Conservation (phyloP, 2,888 invertebrate species). For the Agelastica alni region DNA sequence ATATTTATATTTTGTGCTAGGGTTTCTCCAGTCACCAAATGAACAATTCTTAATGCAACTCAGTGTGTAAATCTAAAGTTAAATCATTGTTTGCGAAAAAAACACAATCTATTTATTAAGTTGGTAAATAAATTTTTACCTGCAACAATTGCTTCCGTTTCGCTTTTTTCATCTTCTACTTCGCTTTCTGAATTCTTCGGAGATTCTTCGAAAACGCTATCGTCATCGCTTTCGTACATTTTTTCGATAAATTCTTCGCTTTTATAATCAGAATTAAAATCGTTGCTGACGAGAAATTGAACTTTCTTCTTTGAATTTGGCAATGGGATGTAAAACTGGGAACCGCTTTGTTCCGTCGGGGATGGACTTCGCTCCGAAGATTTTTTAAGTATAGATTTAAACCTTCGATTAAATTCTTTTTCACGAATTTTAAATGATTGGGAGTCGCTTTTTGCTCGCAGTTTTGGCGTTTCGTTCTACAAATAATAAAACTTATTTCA, state of each 20-base stretch:
- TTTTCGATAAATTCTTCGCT: conserved; percentile 8
- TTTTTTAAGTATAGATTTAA: conserved; percentile 64
- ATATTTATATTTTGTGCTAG: too few relatives aligned
- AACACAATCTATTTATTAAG: too few relatives aligned
- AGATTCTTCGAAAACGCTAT: conserved; percentile 33
- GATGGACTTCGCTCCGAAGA: conserved; percentile 52
- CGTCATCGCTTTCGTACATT: conserved; percentile 24
- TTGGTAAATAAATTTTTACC: too few relatives aligned
- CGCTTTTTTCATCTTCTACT: not conserved
- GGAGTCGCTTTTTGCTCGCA: conserved; percentile 28
- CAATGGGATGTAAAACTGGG: conserved; percentile 69
- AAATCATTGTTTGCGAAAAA: too few relatives aligned
- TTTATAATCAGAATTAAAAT: conserved; percentile 35
- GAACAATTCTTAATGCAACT: too few relatives aligned
- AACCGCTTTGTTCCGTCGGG: conserved; percentile 52
- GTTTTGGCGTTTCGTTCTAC: conserved; percentile 9
- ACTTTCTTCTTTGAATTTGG: conserved; percentile 66
- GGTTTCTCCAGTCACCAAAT: too few relatives aligned
- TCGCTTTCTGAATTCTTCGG: not conserved
- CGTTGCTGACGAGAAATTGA: conserved; percentile 72
- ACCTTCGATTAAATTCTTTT: conserved; percentile 45
- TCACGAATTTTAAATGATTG: conserved; percentile 37
- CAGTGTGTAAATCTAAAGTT: too few relatives aligned
- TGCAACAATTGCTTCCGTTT: not conserved
- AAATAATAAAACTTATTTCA: not conserved